Evolutionary conservation across 2,888 invertebrate species (phyloP), one percentile per base, ranked within the genome.

Genomic region (Dione vanillae): DNA sequence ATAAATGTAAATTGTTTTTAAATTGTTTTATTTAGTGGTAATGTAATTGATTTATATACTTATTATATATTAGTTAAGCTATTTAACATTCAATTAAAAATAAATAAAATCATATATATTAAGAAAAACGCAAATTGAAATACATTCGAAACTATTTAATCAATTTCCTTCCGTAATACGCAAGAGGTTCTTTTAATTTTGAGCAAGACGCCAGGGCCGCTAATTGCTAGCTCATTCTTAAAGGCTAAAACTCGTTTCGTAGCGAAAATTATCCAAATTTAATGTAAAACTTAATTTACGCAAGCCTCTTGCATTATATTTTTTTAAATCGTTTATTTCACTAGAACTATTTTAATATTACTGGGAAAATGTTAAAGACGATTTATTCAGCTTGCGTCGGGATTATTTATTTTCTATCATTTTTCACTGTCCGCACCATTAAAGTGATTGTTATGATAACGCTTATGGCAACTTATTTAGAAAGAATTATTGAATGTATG

Each of bases 341-440:
- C 14, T 47, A 8, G 16, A 37, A 49, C 14, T 47, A 40, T 40
- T 16, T 37, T 40, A 37, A 37, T 49, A 11, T 49, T 14, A 12
- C 64, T 64, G 37, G 40, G 16, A 19, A 64, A 37, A 49, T 49
- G 12, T 19, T 47, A 49, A 16, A 51, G 49, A 20, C 2, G 40
- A 49, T 64, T 49, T 64, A 64, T 64, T 20, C 19, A 40, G 51
- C 5, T 51, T 51, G 40, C 49, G 40, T 19, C 20, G 37, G 40
- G 49, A 64, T 37, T 45, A 45, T 64, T 51, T 64, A 64, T 64
- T 40, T 64, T 64, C 49, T n/a, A 64, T 40, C 20, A 64, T 49
- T 37, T 64, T 16, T 64, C 35, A 62, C 35, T 49, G 37, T 62
- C 62, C 11, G 35, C 47, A 14, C 49, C 35, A 37, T 47, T 49